Evolutionary conservation across 2,888 invertebrate genomes (phyloP).

Genomic region (Pyrrhia umbra): DNA sequence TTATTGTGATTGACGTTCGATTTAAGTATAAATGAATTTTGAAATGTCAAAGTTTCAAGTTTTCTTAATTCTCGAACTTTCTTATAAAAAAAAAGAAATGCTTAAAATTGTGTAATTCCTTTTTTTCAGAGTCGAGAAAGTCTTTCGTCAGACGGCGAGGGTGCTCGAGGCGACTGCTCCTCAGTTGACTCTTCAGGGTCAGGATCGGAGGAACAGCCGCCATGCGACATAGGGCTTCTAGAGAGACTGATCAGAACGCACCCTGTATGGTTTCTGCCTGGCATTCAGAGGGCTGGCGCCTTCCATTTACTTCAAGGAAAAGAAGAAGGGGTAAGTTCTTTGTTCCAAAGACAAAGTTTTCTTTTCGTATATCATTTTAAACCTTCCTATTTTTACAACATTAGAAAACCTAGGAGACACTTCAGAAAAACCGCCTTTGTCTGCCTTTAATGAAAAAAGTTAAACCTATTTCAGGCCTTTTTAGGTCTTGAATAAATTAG

Average conservation of each 20-base stretch:
- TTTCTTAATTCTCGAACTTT: too few species aligned
- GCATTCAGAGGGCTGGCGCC: conserved; percentile 97
- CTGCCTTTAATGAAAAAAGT: conserved; percentile 33
- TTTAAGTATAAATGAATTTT: too few species aligned
- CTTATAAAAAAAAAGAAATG: too few species aligned
- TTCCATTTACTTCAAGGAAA: conserved; percentile 98
- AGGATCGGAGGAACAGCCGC: conserved; percentile 92
- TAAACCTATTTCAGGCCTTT: neutral
- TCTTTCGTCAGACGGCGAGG: conserved; percentile 92
- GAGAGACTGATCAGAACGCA: conserved; percentile 97
- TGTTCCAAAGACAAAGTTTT: neutral
- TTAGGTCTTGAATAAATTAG: conserved; percentile 16
- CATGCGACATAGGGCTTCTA: conserved; percentile 95
- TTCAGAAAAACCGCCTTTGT: neutral
- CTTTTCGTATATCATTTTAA: neutral
- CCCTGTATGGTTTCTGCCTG: conserved; percentile 98
- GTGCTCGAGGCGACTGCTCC: conserved; percentile 90
- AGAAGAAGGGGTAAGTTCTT: conserved; percentile 94
- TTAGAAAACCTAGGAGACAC: neutral
- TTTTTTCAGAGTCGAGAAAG: conserved; percentile 91
- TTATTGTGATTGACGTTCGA: too few species aligned
- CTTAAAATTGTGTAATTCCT: neutral
- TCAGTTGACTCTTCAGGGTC: conserved; percentile 89
- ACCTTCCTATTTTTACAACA: too few species aligned
- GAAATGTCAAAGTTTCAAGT: neutral